Base-by-base conservation (phyloP, 2,113 vertebrate species). In the Muntiacus reevesi region DNA sequence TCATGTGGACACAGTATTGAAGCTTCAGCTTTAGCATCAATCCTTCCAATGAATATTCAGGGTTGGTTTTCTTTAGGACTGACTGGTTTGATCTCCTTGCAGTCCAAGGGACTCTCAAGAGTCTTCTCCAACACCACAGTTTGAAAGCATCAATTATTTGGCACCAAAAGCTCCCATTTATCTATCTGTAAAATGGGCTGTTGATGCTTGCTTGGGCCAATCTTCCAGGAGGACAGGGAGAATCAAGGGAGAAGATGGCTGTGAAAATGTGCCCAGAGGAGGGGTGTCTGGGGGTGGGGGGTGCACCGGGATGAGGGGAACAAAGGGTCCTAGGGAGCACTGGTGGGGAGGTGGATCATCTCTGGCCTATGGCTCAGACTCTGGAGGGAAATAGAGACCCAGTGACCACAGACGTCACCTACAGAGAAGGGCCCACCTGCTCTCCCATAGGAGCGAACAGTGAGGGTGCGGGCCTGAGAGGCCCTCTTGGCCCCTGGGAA, bases 291-390 rank as follows among this genome's bases (percentile, higher is more conserved):
- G 17, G 17, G 47, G 17, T 7, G 45, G 30, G 47, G 45, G 17
- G 9, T 36, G 57, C 23, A 7, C 28, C 2, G 1, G 28, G 36
- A 5, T 8, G 4, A 4, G 9, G 33, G 4, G 7, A 7, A 15
- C 15, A 10, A 13, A 5, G 36, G 17, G 5, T 21, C 25, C 55
- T 33, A 5, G 59, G 33, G 28, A 14, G 23, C 1, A 2, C 5
- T 0, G 36, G 52, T 45, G 67, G 40, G 12, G 0, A 47, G 50
- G 28, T 25, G 40, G 52, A 30, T 28, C 83, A 55, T 52, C 21
- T 21, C 4, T 0, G 23, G 45, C 33, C 25, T 57, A 2, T 25
- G 27, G 52, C 52, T 0, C 2, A 28, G 43, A 23, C 36, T 47
- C 59, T 27, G 57, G 36, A 14, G 28, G 43, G 23, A 64, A 78